phyloP scores from a whole-genome alignment of 2,888 invertebrate species.

The Drosophila ustulata region DNA sequence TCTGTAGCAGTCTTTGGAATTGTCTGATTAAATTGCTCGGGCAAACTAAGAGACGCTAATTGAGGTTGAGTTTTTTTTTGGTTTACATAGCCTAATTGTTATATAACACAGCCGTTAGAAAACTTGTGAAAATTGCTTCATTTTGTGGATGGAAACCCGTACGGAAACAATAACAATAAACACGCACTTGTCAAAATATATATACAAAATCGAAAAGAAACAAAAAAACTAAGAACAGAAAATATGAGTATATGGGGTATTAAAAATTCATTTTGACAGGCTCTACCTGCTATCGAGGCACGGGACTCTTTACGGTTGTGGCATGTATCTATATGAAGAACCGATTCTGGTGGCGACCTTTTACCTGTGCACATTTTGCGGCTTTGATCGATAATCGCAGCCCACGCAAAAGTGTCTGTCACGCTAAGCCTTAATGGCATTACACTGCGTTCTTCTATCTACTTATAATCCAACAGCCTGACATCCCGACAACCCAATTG shows the following conservation, averaged over 20 bases:
- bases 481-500: slow-evolving; percentile 9
- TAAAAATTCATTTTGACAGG: slow-evolving; percentile 65
- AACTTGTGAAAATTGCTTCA: slow-evolving; percentile 77
- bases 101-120: slow-evolving; percentile 48
- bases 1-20: neutral
- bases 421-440: slow-evolving; percentile 75
- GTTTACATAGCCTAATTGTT: slow-evolving; percentile 76
- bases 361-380: slow-evolving; percentile 74
- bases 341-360: neutral
- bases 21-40: slow-evolving; percentile 38
- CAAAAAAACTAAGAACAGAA: neutral
- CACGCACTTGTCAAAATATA: slow-evolving; percentile 76
- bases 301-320: slow-evolving; percentile 37
- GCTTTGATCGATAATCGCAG: slow-evolving; percentile 82
- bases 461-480: slow-evolving; percentile 31
- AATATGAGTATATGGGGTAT: slow-evolving; percentile 42
- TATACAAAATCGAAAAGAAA: slow-evolving; percentile 13
- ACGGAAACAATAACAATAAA: slow-evolving; percentile 49
- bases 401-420: slow-evolving; percentile 77
- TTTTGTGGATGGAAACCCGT: slow-evolving; percentile 22
- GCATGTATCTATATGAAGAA: slow-evolving; percentile 11
- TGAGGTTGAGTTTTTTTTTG: slow-evolving; percentile 58
- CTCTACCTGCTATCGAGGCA: slow-evolving; percentile 52
- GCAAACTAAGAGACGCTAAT: slow-evolving; percentile 67
- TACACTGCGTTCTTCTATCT: slow-evolving; percentile 54